These are phyloP conservation scores for Alouatta palliata DNA, from an alignment of 2,113 vertebrate species.

Conservation along the genomic window DNA sequence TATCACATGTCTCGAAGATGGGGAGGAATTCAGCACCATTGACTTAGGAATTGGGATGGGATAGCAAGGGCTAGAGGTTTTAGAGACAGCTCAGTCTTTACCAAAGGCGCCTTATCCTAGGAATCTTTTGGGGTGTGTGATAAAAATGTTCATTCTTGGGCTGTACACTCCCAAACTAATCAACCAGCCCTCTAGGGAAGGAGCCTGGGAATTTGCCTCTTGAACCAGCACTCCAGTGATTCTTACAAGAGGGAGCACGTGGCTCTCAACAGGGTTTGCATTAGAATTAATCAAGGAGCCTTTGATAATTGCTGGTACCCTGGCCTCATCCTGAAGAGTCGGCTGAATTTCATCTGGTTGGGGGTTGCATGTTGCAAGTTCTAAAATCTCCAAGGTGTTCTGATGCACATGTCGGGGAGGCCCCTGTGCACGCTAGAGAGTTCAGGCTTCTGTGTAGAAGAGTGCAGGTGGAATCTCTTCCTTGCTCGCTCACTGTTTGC, in stretches of 20 bases:
- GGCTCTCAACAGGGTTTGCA: neutral
- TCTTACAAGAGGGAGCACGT: neutral
- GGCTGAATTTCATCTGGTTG: neutral
- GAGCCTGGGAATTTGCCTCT: neutral
- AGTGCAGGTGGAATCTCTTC: neutral
- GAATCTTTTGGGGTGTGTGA: neutral
- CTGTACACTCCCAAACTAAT: neutral
- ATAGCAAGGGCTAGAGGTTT: neutral
- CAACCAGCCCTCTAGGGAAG: neutral
- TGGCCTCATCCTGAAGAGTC: neutral
- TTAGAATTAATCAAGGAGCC: neutral
- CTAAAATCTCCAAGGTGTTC: neutral
- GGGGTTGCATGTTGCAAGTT: rapidly evolving
- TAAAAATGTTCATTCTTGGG: neutral
- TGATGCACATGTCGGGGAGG: rapidly evolving
- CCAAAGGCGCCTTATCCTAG: neutral
- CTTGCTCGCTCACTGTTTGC: rapidly evolving
- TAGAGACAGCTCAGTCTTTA: neutral
- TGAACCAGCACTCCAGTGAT: neutral
- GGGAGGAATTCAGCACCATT: neutral
- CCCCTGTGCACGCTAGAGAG: rapidly evolving
- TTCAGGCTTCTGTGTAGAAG: neutral
- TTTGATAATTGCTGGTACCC: neutral
- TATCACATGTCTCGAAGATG: rapidly evolving
- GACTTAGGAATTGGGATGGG: neutral